Evolutionary conservation across 2,888 invertebrate genomes (phyloP), one percentile per base, ranked within the genome.

Genomic region (Leptinotarsa peninsularis): DNA sequence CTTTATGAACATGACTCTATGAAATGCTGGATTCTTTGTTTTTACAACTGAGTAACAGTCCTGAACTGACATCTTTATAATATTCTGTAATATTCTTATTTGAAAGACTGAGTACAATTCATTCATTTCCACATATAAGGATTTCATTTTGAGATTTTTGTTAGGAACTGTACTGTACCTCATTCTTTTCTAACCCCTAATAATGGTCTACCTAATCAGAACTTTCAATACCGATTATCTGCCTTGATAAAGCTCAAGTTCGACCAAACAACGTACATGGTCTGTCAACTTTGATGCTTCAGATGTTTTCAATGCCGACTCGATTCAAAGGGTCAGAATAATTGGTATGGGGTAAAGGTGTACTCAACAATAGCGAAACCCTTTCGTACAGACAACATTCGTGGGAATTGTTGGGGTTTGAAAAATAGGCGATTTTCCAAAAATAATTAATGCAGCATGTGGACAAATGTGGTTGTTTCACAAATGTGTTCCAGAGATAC

Each of bases 341-440:
- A 81, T 80, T 81, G 79, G 76, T 72, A 74, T 77, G 74, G 79
- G 79, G 79, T 67, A 49, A 79, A 78, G 79, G 77, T 79, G 76
- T 67, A 76, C 74, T 23, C 66, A 77, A 80, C 80, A 81, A 81
- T 79, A 66, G 77, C 72, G 56, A 69, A 73, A 81, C 79, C 80
- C 80, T 80, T 80, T 80, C 77, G 49, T 27, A 50, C 67, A 49
- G 66, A 71, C 76, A 75, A 76, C 74, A 73, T 75, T 78, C 79
- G 79, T 79, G 79, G 78, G 79, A 79, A 79, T 76, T 73, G 68
- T 76, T 69, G 66, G 71, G 68, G 74, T 72, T 76, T 76, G 67
- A 71, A 76, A 76, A 78, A 75, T 63, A 71, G 73, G 71, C 71
- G 43, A 72, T 73, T 76, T 74, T 71, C 73, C 72, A 60, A 76